These are phyloP conservation scores for Ibidorhyncha struthersii DNA, from an alignment of 2,113 vertebrate genomes.

Conservation along the genomic window DNA sequence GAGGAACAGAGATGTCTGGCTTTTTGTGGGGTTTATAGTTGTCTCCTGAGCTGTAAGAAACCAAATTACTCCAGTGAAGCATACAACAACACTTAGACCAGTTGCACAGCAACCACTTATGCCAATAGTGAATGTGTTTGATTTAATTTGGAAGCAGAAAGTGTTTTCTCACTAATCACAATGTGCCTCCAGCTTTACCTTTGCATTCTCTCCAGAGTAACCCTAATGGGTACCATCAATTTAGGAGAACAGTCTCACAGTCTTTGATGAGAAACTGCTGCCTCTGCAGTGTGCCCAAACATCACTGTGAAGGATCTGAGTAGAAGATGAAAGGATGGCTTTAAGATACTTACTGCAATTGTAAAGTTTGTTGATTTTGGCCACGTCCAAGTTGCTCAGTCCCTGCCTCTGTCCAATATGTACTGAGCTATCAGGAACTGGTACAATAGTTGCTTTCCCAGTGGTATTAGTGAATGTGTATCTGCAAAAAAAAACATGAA, in stretches of 20 bases:
- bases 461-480: constrained; percentile 80
- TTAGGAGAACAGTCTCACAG: background rate
- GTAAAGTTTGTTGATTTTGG: constrained; percentile 84
- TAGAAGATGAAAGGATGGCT: background rate
- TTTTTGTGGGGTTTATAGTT: background rate
- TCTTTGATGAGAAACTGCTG: background rate
- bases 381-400: constrained; percentile 79
- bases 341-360: constrained; percentile 74
- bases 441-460: constrained; percentile 81
- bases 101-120: background rate
- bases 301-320: background rate
- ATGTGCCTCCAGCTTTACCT: background rate
- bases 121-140: background rate
- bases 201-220: background rate
- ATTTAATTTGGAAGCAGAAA: background rate
- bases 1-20: background rate
- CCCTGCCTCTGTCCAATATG: constrained; percentile 82
- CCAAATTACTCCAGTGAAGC: background rate
- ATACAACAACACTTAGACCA: background rate
- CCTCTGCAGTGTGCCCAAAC: background rate
- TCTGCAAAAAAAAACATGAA: constrained; percentile 42
- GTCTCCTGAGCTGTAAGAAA: background rate
- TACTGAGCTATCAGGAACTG: constrained; percentile 78
- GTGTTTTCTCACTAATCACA: background rate
- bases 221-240: background rate